Evolutionary conservation across 2,888 invertebrate species (phyloP).

Genomic region (Crocallis elinguaria): DNA sequence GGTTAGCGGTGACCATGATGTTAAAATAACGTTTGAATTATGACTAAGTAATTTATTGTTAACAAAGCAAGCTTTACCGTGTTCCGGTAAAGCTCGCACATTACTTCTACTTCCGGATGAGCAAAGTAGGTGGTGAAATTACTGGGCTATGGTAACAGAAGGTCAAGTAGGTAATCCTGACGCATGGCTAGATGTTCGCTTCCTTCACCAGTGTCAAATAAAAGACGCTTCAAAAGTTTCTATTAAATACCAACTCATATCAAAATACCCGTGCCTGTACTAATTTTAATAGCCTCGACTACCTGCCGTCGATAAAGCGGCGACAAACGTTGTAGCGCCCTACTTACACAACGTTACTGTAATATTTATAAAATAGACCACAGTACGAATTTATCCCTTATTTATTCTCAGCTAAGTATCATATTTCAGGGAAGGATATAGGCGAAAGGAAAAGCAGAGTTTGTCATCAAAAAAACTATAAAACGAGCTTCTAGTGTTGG

Average conservation of each 20-base stretch:
- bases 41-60: too few relatives aligned
- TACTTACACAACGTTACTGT: background rate
- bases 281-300: conserved; percentile 17
- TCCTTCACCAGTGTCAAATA: too few relatives aligned
- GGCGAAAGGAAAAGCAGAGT: background rate
- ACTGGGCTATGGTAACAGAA: too few relatives aligned
- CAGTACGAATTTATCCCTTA: conserved; percentile 2
- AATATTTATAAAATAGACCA: background rate
- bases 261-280: conserved; percentile 6
- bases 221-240: too few relatives aligned
- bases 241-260: conserved; percentile 4
- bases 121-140: too few relatives aligned
- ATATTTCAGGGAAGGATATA: background rate
- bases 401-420: background rate
- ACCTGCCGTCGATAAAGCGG: conserved; percentile 20
- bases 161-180: too few relatives aligned
- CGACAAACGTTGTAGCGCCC: conserved; percentile 28
- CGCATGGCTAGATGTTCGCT: too few relatives aligned
- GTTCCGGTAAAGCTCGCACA: too few relatives aligned
- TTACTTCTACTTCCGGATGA: too few relatives aligned
- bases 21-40: too few relatives aligned
- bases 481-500: conserved; percentile 36
- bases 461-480: conserved; percentile 18
- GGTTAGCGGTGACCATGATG: too few relatives aligned
- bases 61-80: too few relatives aligned